phyloP scores from a whole-genome alignment of 2,113 vertebrate species.

The Aspiorhynchus laticeps region DNA sequence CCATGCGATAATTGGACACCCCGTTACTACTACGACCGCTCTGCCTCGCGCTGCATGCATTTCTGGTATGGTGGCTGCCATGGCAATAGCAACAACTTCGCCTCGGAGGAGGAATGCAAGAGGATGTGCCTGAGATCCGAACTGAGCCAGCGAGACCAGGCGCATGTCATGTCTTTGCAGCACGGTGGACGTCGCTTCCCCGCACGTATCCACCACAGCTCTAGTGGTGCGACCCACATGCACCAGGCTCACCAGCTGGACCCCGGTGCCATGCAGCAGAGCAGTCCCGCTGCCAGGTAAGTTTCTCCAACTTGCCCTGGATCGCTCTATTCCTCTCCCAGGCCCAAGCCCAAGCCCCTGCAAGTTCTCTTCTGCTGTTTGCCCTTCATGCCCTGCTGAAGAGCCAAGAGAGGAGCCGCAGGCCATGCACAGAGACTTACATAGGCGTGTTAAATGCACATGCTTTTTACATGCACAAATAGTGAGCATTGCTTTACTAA shows the following conservation, averaged over 20 bases:
- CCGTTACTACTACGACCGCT: conserved; percentile 85
- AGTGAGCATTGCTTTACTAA: conserved; percentile 14
- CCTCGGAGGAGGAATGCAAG: conserved; percentile 83
- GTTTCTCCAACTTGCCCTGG: conserved; percentile 47
- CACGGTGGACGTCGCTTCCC: conserved; percentile 31
- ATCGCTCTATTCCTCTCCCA: conserved; percentile 15
- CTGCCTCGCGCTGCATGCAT: conserved; percentile 82
- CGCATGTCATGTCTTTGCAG: conserved; percentile 59
- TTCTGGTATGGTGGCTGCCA: conserved; percentile 96
- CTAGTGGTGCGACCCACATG: conserved; percentile 50
- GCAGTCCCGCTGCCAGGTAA: conserved; percentile 74
- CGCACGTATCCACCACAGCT: conserved; percentile 49
- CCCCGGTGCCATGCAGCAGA: conserved; percentile 60
- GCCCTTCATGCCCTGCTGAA: neutral
- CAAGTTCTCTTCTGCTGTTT: neutral
- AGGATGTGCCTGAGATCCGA: conserved; percentile 66
- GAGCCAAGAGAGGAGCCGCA: conserved; percentile 38
- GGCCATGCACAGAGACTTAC: conserved; percentile 24
- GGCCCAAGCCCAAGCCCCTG: neutral
- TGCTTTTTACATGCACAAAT: conserved; percentile 20
- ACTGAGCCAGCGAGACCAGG: conserved; percentile 58
- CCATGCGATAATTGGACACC: conserved; percentile 84
- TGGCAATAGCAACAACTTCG: conserved; percentile 91
- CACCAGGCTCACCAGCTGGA: conserved; percentile 57
- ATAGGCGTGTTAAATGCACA: neutral